Evolutionary conservation across 2,888 invertebrate species (phyloP).

Genomic region (Pseudeuparius sepicola): DNA sequence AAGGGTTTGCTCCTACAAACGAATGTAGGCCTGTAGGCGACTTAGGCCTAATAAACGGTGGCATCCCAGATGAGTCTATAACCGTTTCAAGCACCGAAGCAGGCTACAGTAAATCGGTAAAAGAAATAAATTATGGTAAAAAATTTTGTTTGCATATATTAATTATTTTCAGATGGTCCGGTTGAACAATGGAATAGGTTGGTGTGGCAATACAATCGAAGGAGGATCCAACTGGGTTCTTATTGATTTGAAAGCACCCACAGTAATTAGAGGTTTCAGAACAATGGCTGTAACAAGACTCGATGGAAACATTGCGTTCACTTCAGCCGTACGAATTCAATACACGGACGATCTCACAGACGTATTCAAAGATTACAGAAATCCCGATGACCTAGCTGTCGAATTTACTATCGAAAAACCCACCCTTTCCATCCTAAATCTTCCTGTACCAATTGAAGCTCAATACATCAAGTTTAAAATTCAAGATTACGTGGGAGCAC

Average conservation of each 20-base stretch:
- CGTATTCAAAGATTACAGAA: constrained; percentile 81
- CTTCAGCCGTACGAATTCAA: constrained; percentile 79
- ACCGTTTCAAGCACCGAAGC: constrained; percentile 73
- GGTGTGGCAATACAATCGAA: constrained; percentile 82
- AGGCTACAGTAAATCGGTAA: constrained; percentile 73
- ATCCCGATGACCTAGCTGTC: constrained; percentile 86
- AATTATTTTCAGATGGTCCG: constrained; percentile 58
- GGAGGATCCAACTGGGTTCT: constrained; percentile 84
- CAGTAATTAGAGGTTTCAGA: constrained; percentile 80
- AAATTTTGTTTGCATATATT: constrained; percentile 1
- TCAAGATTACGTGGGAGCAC: constrained; percentile 78
- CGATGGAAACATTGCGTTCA: constrained; percentile 78
- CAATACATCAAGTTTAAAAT: constrained; percentile 79
- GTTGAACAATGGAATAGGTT: constrained; percentile 72
- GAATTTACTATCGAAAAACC: constrained; percentile 86
- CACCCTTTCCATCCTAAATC: constrained; percentile 79
- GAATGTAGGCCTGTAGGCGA: constrained; percentile 88
- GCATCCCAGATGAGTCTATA: constrained; percentile 83
- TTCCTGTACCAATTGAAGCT: constrained; percentile 86
- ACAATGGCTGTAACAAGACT: constrained; percentile 79
- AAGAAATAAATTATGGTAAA: constrained; percentile 25
- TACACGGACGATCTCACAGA: constrained; percentile 85
- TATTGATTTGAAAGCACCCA: constrained; percentile 79
- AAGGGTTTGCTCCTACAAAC: constrained; percentile 73
- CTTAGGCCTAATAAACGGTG: constrained; percentile 77